phyloP scores from a whole-genome alignment of 2,888 invertebrate genomes.

The Cataglyphis albicans region DNA sequence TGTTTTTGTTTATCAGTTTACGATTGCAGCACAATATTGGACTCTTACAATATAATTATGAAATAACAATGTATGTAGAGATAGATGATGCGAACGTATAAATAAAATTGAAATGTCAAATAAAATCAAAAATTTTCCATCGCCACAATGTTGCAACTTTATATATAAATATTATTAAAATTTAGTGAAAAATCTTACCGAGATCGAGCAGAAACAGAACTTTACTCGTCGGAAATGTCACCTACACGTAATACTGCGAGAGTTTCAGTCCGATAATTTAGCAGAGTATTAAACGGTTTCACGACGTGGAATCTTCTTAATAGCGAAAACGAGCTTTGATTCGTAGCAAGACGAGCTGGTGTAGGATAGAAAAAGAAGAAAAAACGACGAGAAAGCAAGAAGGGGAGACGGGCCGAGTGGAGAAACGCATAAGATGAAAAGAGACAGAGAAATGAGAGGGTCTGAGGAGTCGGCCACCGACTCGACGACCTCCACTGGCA shows the following conservation, averaged over 20 bases:
- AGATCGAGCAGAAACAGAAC: neutral
- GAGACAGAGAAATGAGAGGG: slow-evolving; percentile 66
- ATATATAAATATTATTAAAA: neutral
- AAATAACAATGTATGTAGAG: neutral
- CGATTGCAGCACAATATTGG: neutral
- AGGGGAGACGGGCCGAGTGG: slow-evolving; percentile 18
- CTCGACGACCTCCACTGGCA: slow-evolving; percentile 76
- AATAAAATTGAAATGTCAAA: neutral
- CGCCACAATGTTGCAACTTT: neutral
- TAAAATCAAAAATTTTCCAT: neutral
- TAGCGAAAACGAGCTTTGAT: slow-evolving; percentile 72
- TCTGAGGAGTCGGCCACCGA: slow-evolving; percentile 79
- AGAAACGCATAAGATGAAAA: slow-evolving; percentile 56
- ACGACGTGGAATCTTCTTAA: slow-evolving; percentile 69
- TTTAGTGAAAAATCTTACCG: neutral
- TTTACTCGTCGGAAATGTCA: slow-evolving; percentile 9
- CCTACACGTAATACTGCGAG: neutral
- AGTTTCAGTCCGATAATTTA: slow-evolving; percentile 57
- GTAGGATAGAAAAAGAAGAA: slow-evolving; percentile 40
- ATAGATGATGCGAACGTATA: neutral
- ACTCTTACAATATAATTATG: neutral
- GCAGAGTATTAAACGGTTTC: slow-evolving; percentile 66
- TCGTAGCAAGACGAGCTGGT: slow-evolving; percentile 50
- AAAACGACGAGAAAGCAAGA: neutral
- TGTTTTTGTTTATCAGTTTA: slow-evolving; percentile 10